These are phyloP conservation scores for Premnoplex brunnescens DNA, from an alignment of 2,797 vertebrate species.

Conservation along the genomic window DNA sequence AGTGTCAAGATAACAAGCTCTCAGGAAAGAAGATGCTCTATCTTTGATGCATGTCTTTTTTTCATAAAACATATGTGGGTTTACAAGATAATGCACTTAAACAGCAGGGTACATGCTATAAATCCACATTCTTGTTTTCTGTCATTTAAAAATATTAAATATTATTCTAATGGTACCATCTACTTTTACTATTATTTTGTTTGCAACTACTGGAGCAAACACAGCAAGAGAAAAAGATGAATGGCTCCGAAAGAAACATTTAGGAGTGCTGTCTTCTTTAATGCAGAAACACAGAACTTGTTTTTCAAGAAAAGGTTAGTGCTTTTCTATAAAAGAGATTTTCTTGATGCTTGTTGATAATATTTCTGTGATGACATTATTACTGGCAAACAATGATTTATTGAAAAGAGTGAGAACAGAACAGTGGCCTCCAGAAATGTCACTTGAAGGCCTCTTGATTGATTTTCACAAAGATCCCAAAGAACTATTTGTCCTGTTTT, in stretches of 20 bases:
- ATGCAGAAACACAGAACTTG: neutral
- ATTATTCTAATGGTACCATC: neutral
- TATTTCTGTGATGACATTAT: neutral
- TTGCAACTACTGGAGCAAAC: neutral
- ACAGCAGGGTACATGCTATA: neutral
- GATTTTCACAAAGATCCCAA: neutral
- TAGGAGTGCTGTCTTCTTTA: neutral
- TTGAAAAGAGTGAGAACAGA: slow-evolving; percentile 23
- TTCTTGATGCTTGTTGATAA: neutral
- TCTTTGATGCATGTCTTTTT: neutral
- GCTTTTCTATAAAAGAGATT: neutral
- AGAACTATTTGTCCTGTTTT: neutral
- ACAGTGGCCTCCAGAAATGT: slow-evolving; percentile 29
- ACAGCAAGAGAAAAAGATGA: neutral
- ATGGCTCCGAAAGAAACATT: neutral
- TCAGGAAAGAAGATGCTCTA: neutral
- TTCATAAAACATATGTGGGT: neutral
- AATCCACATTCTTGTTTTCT: neutral
- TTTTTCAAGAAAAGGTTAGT: neutral
- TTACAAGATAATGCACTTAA: neutral
- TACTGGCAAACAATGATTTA: slow-evolving; percentile 5
- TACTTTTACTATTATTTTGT: neutral
- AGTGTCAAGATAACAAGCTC: neutral
- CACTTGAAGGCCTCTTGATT: slow-evolving; percentile 44
- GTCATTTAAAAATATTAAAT: neutral